A percentile compares a stretch with the other conserved stretches of the same genome.
Conservation (phyloP, 2,797 vertebrate species). For the Thamnophis elegans region DNA sequence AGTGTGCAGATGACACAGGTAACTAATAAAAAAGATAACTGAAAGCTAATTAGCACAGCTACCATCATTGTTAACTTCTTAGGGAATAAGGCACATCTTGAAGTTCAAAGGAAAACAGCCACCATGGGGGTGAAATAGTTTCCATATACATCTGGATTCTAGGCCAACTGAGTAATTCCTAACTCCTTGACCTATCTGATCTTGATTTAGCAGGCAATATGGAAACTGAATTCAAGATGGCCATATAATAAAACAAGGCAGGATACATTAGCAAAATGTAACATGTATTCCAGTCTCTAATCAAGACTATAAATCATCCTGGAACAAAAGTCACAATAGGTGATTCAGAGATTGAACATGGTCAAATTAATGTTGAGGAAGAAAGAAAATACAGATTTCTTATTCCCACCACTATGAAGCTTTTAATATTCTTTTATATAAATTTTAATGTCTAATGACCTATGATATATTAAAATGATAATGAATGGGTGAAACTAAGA, state of each 20-base stretch:
- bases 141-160: background rate
- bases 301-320: background rate
- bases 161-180: background rate
- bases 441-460: background rate
- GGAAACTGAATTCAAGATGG: background rate
- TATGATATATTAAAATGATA: background rate
- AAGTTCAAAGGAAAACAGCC: conserved; percentile 22
- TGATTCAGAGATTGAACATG: background rate
- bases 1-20: background rate
- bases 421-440: background rate
- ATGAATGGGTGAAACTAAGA: background rate
- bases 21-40: conserved; percentile 1
- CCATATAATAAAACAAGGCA: background rate
- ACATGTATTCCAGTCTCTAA: background rate
- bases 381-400: background rate
- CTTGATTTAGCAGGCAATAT: conserved; percentile 1
- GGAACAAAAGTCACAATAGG: background rate
- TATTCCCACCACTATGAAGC: background rate
- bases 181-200: background rate
- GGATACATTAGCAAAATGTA: background rate
- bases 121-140: conserved; percentile 10
- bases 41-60: background rate
- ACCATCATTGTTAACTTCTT: background rate
- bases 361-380: background rate
- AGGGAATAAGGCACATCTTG: background rate